Conservation (phyloP, 2,797 vertebrate species). For the Menidia menidia region DNA sequence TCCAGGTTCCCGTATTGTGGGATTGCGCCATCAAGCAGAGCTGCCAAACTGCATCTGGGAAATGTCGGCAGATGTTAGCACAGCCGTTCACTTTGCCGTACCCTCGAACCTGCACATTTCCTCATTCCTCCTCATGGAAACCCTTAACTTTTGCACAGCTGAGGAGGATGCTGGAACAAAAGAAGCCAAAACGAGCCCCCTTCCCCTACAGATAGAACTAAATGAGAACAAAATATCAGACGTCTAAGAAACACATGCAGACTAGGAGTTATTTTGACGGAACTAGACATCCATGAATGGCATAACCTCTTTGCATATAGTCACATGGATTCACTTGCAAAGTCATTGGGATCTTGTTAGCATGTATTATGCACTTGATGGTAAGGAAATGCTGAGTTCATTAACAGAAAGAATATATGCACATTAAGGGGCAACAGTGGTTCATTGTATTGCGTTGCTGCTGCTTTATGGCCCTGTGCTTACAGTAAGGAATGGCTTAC, state of each 20-base stretch:
- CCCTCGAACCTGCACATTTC: too few relatives aligned
- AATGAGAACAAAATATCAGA: background rate
- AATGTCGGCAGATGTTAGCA: background rate
- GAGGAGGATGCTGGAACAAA: background rate
- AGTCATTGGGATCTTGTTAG: background rate
- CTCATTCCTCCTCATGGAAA: too few relatives aligned
- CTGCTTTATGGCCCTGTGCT: slow-evolving; percentile 2
- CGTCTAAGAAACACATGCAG: background rate
- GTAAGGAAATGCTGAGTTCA: background rate
- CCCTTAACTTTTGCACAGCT: too few relatives aligned
- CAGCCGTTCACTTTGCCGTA: too few relatives aligned
- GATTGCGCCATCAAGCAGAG: background rate
- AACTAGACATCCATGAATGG: background rate
- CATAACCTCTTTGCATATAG: background rate
- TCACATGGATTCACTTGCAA: background rate
- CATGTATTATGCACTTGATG: background rate
- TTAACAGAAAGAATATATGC: background rate
- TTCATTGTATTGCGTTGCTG: background rate
- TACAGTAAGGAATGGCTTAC: background rate
- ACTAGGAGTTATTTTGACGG: background rate
- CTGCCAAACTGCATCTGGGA: background rate
- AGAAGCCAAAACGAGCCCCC: background rate
- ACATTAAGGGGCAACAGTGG: slow-evolving; percentile 3
- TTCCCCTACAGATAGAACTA: too few relatives aligned
- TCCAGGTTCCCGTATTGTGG: background rate